Evolutionary conservation across 2,888 invertebrate species (phyloP), one percentile per base, ranked within the genome.

Genomic region (Axea sp.): DNA sequence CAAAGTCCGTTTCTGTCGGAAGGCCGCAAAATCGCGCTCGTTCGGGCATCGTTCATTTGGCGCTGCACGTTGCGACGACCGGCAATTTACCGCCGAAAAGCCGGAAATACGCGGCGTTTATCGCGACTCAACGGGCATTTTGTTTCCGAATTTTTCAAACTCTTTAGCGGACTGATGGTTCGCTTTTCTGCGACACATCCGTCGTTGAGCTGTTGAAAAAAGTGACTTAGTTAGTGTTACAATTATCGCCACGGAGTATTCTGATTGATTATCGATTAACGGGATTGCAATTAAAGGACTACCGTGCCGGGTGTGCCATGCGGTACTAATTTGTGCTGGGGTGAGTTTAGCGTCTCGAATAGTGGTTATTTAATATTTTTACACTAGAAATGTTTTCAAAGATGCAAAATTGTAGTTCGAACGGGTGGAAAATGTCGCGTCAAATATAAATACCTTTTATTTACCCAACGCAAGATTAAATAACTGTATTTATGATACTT

Each of bases 1-100:
- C 81, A 81, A 84, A 82, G 82, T 82, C 80, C 78, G 80, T 78
- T 80, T 80, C 79, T 78, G 81, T 78, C 81, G 81, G 81, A 82
- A 84, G 81, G 77, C 81, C 81, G 82, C 81, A 79, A 80, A n/a
- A 76, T 79, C 81, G 81, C 76, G 80, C 78, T 82, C 77, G 76
- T 78, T 74, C 62, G 78, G 74, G 75, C 72, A 76, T 67, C 71
- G 77, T 69, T 74, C 77, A 77, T 72, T 74, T 76, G 17, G 75
- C 77, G 71, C 62, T 68, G 4, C 45, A 33, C 60, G 53, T 39
- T 53, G 39, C 49, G 64, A 39, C 62, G 49, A 57, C 59, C 64
- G 59, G 45, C 51, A 59, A 28, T 59, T 51, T 41, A 33, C 26
- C 47, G 57, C 59, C 55, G 49, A 45, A 67, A 62, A 45, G 57